phyloP scores from a whole-genome alignment of 2,797 vertebrate genomes.

The Neosalanx taihuensis region DNA sequence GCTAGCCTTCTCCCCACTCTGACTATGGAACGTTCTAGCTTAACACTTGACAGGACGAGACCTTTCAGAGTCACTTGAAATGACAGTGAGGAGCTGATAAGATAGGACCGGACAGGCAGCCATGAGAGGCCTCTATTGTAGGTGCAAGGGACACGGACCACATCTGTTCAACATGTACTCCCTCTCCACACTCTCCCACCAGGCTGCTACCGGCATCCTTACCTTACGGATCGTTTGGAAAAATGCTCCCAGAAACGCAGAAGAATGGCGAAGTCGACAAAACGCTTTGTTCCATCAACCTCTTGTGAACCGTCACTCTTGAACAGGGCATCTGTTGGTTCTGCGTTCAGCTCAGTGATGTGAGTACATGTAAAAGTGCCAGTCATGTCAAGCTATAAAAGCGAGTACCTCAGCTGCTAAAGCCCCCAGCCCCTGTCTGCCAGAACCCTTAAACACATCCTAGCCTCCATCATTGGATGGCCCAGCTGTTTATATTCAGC shows the following conservation, averaged over 20 bases:
- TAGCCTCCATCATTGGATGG: constrained; percentile 51
- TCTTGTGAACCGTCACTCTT: constrained; percentile 35
- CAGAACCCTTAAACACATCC: constrained; percentile 59
- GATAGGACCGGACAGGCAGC: not conserved
- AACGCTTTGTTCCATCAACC: constrained; percentile 1
- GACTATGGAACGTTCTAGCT: constrained; percentile 9
- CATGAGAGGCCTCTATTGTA: not conserved
- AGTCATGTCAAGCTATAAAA: constrained; percentile 59
- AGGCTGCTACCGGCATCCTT: too few relatives aligned
- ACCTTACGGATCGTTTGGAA: not conserved
- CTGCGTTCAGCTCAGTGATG: constrained; percentile 40
- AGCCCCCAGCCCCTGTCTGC: constrained; percentile 42
- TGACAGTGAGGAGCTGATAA: constrained; percentile 1
- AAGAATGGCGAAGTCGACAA: not conserved
- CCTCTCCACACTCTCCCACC: not conserved
- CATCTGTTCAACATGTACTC: constrained; percentile 24
- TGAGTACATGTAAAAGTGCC: constrained; percentile 51
- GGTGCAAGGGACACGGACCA: constrained; percentile 14
- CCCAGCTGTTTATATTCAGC: constrained; percentile 48
- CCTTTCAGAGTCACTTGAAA: constrained; percentile 1
- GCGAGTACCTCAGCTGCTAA: constrained; percentile 56
- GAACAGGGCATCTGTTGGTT: constrained; percentile 45
- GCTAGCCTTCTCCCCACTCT: constrained; percentile 3
- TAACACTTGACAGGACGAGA: constrained; percentile 1
- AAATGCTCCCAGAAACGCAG: not conserved